phyloP scores from a whole-genome alignment of 2,113 vertebrate genomes.

The Cynocephalus volans region DNA sequence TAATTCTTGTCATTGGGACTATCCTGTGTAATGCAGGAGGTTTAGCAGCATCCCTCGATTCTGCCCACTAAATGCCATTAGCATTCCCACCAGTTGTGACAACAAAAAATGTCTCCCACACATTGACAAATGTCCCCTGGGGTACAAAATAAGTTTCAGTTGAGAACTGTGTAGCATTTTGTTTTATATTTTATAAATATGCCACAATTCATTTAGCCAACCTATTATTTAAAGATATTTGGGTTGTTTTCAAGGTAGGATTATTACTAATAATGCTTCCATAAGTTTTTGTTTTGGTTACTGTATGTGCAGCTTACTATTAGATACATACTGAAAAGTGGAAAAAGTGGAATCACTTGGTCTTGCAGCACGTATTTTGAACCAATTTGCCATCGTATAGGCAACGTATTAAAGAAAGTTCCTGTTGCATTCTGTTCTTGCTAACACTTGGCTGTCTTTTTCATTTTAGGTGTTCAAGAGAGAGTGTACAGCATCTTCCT shows the following conservation, averaged over 20 bases:
- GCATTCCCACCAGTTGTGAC: background rate
- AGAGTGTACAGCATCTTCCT: background rate
- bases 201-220: background rate
- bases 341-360: background rate
- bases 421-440: background rate
- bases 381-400: background rate
- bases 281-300: background rate
- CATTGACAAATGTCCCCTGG: background rate
- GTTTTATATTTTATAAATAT: slow-evolving; percentile 38
- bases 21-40: background rate
- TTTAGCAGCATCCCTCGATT: background rate
- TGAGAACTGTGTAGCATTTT: background rate
- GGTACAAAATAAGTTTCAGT: background rate
- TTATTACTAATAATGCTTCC: background rate
- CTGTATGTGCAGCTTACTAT: background rate
- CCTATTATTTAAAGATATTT: slow-evolving; percentile 10
- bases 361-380: background rate
- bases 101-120: background rate
- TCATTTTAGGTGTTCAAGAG: background rate
- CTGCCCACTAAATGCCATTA: background rate
- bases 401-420: background rate
- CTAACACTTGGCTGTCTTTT: background rate
- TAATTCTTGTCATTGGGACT: background rate
- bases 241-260: background rate
- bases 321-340: background rate